A percentile compares a stretch with the other conserved stretches of the same genome.
Evolutionary conservation across 2,888 invertebrate species (phyloP).

Genomic region (Stramonita haemastoma): DNA sequence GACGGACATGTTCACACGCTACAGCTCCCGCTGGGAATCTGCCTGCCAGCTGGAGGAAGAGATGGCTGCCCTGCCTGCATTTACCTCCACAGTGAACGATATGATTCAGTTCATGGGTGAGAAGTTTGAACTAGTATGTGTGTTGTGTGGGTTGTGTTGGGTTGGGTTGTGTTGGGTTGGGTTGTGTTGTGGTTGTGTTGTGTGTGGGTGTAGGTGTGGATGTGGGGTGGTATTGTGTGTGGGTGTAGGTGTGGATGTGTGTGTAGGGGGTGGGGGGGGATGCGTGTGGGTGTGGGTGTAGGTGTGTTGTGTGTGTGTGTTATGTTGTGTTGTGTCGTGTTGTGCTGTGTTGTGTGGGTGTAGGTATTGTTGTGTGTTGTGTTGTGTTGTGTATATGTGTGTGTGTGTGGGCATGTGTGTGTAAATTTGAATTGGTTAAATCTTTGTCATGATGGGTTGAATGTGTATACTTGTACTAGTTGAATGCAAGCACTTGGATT

Average conservation of each 20-base stretch:
- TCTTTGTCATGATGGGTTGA: no score
- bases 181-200: no score
- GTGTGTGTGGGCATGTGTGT: not conserved
- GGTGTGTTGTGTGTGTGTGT: no score
- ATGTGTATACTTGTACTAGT: no score
- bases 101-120: conserved; percentile 46
- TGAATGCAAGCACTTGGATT: no score
- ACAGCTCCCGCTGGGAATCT: conserved; percentile 43
- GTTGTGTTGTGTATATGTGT: no score
- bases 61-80: conserved; percentile 39
- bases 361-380: not conserved
- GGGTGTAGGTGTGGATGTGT: not conserved
- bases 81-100: conserved; percentile 37
- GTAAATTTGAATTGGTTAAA: not conserved
- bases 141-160: no score
- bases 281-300: not conserved
- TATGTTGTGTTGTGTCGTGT: no score
- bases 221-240: not conserved
- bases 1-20: conserved; percentile 39
- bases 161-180: no score
- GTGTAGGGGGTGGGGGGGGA: not conserved
- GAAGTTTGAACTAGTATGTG: not conserved
- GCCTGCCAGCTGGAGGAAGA: conserved; percentile 48
- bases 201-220: not conserved
- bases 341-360: not conserved